phyloP scores from a whole-genome alignment of 2,888 invertebrate species.

The Mythimna albipuncta region DNA sequence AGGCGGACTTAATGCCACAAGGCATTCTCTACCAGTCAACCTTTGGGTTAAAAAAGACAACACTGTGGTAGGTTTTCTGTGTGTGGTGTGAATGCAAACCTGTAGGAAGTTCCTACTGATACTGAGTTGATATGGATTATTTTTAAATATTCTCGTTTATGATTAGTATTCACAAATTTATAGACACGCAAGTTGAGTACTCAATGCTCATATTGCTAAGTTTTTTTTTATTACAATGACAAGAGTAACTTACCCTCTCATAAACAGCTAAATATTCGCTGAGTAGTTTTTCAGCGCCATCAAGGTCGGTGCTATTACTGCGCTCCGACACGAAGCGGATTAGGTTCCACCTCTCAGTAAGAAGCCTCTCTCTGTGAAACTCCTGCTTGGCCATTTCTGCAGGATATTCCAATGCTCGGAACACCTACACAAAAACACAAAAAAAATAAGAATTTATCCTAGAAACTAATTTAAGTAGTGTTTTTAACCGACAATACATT shows the following conservation, averaged over 20 bases:
- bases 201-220: neutral
- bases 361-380: constrained; percentile 91
- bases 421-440: constrained; percentile 91
- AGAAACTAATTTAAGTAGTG: neutral
- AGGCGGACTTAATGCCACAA: too few species aligned
- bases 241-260: constrained; percentile 77
- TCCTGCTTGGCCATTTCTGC: constrained; percentile 93
- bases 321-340: constrained; percentile 91
- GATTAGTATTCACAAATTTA: neutral
- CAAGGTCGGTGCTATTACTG: constrained; percentile 87
- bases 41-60: too few species aligned
- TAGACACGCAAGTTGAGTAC: neutral
- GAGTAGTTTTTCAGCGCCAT: constrained; percentile 88
- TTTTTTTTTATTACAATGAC: neutral
- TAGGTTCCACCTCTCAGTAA: constrained; percentile 90
- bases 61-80: too few species aligned
- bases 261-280: constrained; percentile 84
- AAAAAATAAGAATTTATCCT: neutral
- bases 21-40: too few species aligned
- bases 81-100: neutral
- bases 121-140: neutral
- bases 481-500: too few species aligned
- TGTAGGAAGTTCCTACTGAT: neutral
- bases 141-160: too few species aligned
- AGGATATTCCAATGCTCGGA: constrained; percentile 94